Conservation (phyloP, 2,888 invertebrate genomes). For the Apodemia mormo region DNA sequence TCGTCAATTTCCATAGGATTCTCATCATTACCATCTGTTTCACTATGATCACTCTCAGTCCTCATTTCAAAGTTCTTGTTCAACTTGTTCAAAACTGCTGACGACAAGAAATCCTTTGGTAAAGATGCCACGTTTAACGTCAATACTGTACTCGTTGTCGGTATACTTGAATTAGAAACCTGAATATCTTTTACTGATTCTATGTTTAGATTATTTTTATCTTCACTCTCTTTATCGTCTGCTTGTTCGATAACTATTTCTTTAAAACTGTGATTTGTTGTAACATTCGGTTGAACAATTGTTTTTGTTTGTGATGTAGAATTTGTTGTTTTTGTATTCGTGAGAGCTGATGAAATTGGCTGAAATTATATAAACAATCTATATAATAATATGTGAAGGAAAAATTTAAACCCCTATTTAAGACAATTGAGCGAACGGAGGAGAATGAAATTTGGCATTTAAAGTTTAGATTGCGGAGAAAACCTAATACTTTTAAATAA, state of each 20-base stretch:
- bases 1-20: conserved; percentile 39
- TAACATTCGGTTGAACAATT: not conserved
- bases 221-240: not conserved
- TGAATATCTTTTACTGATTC: not conserved
- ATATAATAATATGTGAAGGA: no score
- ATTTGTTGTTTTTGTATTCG: not conserved
- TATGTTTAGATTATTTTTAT: not conserved
- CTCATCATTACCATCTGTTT: conserved; percentile 36
- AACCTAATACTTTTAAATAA: no score
- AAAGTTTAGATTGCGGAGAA: no score
- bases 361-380: not conserved
- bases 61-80: conserved; percentile 33
- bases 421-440: no score
- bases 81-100: conserved; percentile 38
- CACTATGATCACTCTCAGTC: conserved; percentile 41
- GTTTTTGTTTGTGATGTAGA: conserved; percentile 10
- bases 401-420: no score
- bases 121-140: conserved; percentile 46
- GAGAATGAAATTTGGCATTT: no score
- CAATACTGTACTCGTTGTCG: conserved; percentile 31
- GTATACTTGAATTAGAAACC: not conserved
- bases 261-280: not conserved
- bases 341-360: conserved; percentile 13
- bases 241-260: not conserved
- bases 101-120: conserved; percentile 49